A percentile compares a stretch with the other conserved stretches of the same genome.
Evolutionary conservation across 2,888 invertebrate species (phyloP).

Genomic region (Sipunculus nudus): DNA sequence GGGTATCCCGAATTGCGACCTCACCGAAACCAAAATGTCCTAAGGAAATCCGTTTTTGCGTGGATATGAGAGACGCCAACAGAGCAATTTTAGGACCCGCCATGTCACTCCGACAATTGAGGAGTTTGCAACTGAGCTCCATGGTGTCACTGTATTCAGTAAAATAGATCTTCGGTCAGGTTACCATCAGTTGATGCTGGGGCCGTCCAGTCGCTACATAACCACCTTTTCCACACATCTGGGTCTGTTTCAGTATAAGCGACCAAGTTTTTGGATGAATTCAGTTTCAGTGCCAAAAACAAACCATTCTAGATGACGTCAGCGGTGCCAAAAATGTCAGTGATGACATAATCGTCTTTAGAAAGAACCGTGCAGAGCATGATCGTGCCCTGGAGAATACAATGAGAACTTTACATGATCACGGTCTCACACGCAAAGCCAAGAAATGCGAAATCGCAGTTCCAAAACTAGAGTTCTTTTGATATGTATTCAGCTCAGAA

Average conservation of each 20-base stretch:
- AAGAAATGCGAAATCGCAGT: slow-evolving; percentile 22
- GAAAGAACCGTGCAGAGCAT: slow-evolving; percentile 3
- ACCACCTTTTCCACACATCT: slow-evolving; percentile 35
- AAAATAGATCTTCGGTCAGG: slow-evolving; percentile 13
- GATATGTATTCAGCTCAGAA: slow-evolving; percentile 8
- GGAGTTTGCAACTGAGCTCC: slow-evolving; percentile 15
- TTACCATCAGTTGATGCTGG: slow-evolving; percentile 11
- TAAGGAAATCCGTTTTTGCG: slow-evolving; percentile 37
- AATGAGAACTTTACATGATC: slow-evolving; percentile 20
- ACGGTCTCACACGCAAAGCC: slow-evolving; percentile 20
- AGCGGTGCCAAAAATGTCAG: slow-evolving; percentile 12
- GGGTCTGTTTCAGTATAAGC: slow-evolving; percentile 26
- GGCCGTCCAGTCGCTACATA: slow-evolving; percentile 24
- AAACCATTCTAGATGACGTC: slow-evolving; percentile 9
- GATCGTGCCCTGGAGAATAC: slow-evolving; percentile 6
- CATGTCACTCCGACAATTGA: slow-evolving; percentile 14
- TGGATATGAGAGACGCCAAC: slow-evolving; percentile 43
- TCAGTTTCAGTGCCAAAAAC: slow-evolving; percentile 19
- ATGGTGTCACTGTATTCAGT: slow-evolving; percentile 13
- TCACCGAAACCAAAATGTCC: slow-evolving; percentile 21
- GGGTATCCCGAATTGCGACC: slow-evolving; percentile 17
- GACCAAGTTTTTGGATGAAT: slow-evolving; percentile 26
- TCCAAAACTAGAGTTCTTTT: neutral
- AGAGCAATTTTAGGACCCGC: slow-evolving; percentile 30
- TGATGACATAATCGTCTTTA: slow-evolving; percentile 26